These are phyloP conservation scores for Henricia sp. DNA, from an alignment of 53 echinoderm and acorn worm species.

Conservation along the genomic window DNA sequence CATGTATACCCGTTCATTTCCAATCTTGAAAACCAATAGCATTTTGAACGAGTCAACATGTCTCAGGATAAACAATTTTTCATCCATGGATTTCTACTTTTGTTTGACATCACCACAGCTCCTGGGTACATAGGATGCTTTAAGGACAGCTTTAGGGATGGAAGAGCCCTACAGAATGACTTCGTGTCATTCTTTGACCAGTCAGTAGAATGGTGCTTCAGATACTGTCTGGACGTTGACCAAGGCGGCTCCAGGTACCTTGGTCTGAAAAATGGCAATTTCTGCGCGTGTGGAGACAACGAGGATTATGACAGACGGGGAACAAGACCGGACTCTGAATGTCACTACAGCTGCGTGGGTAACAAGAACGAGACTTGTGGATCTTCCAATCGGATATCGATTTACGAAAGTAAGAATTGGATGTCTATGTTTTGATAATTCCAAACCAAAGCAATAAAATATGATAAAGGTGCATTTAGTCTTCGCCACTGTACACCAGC, in stretches of 20 bases:
- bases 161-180: not conserved
- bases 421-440: not conserved
- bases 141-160: not conserved
- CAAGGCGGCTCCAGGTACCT: not conserved
- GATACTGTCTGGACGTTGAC: not conserved
- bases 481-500: too few species aligned
- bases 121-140: slow-evolving; percentile 47
- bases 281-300: slow-evolving; percentile 30
- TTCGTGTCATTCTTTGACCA: too few species aligned
- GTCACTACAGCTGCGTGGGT: not conserved
- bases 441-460: too few species aligned
- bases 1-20: too few species aligned
- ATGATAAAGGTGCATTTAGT: too few species aligned
- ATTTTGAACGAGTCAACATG: too few species aligned
- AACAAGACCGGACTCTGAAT: not conserved
- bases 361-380: slow-evolving; percentile 17
- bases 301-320: slow-evolving; percentile 36
- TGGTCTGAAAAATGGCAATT: not conserved
- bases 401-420: slow-evolving; percentile 10
- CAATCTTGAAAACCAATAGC: too few species aligned
- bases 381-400: not conserved
- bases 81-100: not conserved
- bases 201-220: slow-evolving; percentile 37
- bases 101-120: not conserved
- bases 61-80: too few species aligned